Evolutionary conservation across 2,797 vertebrate genomes (phyloP).

Genomic region (Ataeniobius toweri): DNA sequence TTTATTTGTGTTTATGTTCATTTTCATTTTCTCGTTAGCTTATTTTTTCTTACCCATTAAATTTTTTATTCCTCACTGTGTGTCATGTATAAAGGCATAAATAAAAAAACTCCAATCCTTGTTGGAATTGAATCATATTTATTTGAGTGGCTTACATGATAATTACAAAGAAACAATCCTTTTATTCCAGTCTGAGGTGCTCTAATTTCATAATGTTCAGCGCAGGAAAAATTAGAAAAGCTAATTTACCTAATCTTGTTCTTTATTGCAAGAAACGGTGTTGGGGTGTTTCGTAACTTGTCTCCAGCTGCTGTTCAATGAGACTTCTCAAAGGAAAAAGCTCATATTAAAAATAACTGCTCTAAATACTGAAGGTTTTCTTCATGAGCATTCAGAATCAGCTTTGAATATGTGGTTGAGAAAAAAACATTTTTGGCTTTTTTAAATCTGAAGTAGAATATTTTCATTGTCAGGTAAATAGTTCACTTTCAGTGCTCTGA

Average conservation of each 20-base stretch:
- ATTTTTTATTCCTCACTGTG: slow-evolving; percentile 19
- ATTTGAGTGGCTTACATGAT: slow-evolving; percentile 56
- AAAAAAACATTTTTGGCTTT: neutral
- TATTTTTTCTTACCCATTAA: slow-evolving; percentile 4
- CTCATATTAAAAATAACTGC: slow-evolving; percentile 47
- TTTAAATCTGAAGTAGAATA: neutral
- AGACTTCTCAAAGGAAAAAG: slow-evolving; percentile 51
- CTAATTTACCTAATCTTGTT: slow-evolving; percentile 70
- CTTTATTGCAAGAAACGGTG: slow-evolving; percentile 45
- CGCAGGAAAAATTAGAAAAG: slow-evolving; percentile 64
- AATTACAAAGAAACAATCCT: slow-evolving; percentile 64
- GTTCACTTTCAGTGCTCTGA: neutral
- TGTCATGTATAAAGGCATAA: slow-evolving; percentile 3
- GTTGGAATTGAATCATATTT: slow-evolving; percentile 50
- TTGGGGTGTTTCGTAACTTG: slow-evolving; percentile 52
- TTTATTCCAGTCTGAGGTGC: slow-evolving; percentile 55
- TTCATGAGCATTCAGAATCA: neutral
- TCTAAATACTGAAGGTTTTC: slow-evolving; percentile 39
- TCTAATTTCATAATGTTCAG: slow-evolving; percentile 65
- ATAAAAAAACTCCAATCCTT: slow-evolving; percentile 31
- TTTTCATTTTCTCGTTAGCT: slow-evolving; percentile 6
- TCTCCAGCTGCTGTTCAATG: slow-evolving; percentile 54
- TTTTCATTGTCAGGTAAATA: neutral
- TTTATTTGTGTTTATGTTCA: slow-evolving; percentile 10
- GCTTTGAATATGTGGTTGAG: slow-evolving; percentile 5